Evolutionary conservation across 2,888 invertebrate species (phyloP).

Genomic region (Candidula unifasciata): DNA sequence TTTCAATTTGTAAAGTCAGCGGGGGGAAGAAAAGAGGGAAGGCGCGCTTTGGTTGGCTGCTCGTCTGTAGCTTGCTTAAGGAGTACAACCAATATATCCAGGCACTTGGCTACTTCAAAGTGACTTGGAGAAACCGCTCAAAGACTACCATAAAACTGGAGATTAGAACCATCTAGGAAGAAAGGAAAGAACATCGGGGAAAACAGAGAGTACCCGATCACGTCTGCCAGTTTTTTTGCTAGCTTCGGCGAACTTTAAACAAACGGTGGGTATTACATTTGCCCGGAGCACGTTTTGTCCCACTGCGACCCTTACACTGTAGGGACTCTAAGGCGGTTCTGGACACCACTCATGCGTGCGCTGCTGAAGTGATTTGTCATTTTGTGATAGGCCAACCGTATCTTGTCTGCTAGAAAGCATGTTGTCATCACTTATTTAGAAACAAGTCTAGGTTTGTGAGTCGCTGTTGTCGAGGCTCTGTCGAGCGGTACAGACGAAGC

Average conservation of each 20-base stretch:
- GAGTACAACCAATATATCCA: background rate
- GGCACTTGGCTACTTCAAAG: background rate
- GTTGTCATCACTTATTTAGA: constrained; percentile 42
- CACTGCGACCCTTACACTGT: background rate
- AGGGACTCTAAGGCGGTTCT: constrained; percentile 1
- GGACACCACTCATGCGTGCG: constrained; percentile 28
- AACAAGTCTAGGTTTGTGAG: constrained; percentile 20
- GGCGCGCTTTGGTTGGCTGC: constrained; percentile 5
- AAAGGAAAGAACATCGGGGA: background rate
- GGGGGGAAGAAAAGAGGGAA: background rate
- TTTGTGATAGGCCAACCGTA: constrained; percentile 28
- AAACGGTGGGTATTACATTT: background rate
- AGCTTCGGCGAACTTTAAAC: background rate
- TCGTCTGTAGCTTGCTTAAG: background rate
- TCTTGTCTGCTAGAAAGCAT: constrained; percentile 10
- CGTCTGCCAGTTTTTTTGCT: background rate
- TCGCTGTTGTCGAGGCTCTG: constrained; percentile 11
- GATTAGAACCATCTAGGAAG: background rate
- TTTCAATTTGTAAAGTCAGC: background rate
- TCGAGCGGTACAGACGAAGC: background rate
- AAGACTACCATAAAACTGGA: background rate
- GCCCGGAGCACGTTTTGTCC: background rate
- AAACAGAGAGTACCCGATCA: background rate
- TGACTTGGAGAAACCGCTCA: constrained; percentile 4
- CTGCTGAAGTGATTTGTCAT: constrained; percentile 25